These are phyloP conservation scores for Macquaria ambigua DNA, from an alignment of 2,113 vertebrate species.

Conservation along the genomic window DNA sequence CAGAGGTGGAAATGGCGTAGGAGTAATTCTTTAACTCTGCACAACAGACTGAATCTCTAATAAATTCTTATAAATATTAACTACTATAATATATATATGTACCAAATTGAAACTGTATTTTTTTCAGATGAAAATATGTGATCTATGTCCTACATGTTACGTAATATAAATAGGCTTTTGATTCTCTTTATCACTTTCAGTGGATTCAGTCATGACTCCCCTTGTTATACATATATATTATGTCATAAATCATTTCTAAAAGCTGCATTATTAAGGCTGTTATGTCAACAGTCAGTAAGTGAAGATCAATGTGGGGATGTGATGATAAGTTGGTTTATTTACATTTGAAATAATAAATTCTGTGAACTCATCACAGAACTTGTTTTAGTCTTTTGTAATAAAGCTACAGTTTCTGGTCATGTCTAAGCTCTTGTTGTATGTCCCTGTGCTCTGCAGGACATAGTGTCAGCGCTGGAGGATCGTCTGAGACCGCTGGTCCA, in stretches of 20 bases:
- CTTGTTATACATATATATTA: background rate
- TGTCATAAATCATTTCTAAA: background rate
- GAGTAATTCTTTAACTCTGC: background rate
- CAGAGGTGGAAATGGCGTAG: background rate
- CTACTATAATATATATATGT: background rate
- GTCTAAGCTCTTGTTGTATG: background rate
- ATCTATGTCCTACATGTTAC: background rate
- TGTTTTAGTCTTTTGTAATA: background rate
- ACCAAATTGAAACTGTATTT: too few relatives aligned
- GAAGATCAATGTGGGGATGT: background rate
- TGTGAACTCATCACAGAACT: background rate
- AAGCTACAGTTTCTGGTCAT: background rate
- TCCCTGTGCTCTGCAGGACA: slow-evolving; percentile 86
- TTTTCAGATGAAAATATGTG: background rate
- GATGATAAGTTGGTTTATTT: background rate
- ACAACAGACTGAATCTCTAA: background rate
- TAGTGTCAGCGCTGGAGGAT: slow-evolving; percentile 96
- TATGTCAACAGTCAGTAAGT: background rate
- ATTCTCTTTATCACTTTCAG: background rate
- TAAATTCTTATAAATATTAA: background rate
- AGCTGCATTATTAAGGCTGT: background rate
- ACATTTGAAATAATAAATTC: background rate
- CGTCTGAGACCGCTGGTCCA: slow-evolving; percentile 95
- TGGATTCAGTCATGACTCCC: background rate
- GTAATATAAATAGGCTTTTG: background rate